Evolutionary conservation across 2,888 invertebrate genomes (phyloP), one percentile per base, ranked within the genome.

Genomic region (Bhutanitis thaidina): DNA sequence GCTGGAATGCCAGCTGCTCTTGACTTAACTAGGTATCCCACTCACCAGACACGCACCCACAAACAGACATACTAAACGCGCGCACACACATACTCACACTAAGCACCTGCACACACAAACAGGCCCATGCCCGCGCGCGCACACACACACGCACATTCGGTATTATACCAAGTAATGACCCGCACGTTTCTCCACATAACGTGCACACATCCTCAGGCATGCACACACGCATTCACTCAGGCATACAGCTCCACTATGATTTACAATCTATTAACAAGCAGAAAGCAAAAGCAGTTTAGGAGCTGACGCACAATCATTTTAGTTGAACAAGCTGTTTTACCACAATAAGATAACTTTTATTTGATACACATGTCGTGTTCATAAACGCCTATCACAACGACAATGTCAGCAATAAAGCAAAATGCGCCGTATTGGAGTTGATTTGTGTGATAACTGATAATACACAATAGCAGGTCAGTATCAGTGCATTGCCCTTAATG

Each of bases 1-100:
- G 78, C 80, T 87, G 90, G 84, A 89, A 87, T 90, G 88, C 89
- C 88, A 84, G 80, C 86, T 80, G 88, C 88, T 83, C 87, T 89
- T 85, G 88, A 88, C 81, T 81, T 89, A 73, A 84, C 87, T 78
- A 88, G 88, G 88, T 88, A 87, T 71, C 46, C 59, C 63, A 61
- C 55, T 52, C 56, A 44, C 43, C 30, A 25, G 4, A 47, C 43
- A 13, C 10, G 34, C 14, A 38, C 14, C 16, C n/a, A n/a, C n/a
- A n/a, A n/a, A n/a, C n/a, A n/a, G n/a, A n/a, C n/a, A n/a, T n/a
- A n/a, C n/a, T n/a, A n/a, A n/a, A 13, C 43, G n/a, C 25, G 25
- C 20, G 20, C 35, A n/a, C 13, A 40, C 12, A 29, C 13, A 27
- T 3, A 37, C 20, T 5, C 43, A 14, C n/a, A 5, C n/a, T 2